Evolutionary conservation across 1,140 invertebrate genomes (phyloP).

Genomic region (Bombus impatiens): DNA sequence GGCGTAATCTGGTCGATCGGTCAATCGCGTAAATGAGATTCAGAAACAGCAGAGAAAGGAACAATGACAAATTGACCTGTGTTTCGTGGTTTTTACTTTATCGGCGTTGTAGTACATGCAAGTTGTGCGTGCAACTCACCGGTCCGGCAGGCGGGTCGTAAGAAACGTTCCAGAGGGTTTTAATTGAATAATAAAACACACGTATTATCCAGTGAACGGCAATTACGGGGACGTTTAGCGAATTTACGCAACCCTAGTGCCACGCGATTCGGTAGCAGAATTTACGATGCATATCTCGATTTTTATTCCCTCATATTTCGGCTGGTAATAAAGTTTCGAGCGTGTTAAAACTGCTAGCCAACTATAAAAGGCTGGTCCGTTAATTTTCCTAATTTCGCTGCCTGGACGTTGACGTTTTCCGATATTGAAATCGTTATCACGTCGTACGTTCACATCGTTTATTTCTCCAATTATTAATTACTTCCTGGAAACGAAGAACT

Average conservation of each 20-base stretch:
- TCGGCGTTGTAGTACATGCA: constrained; percentile 64
- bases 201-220: constrained; percentile 43
- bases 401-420: background rate
- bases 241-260: constrained; percentile 46
- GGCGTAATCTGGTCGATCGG: background rate
- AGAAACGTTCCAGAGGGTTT: constrained; percentile 38
- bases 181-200: constrained; percentile 69
- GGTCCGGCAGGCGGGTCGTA: constrained; percentile 26
- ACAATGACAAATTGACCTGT: constrained; percentile 65
- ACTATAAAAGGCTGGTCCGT: background rate
- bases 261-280: constrained; percentile 7
- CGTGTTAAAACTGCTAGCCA: background rate
- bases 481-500: background rate
- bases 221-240: constrained; percentile 42
- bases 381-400: background rate
- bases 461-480: background rate
- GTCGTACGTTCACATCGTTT: background rate
- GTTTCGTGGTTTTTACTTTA: constrained; percentile 57
- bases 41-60: constrained; percentile 11
- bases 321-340: background rate
- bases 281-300: constrained; percentile 1
- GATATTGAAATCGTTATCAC: background rate
- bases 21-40: constrained; percentile 1
- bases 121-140: constrained; percentile 61
- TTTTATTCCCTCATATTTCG: background rate